These are phyloP conservation scores for Petrolisthes cinctipes DNA, from an alignment of 2,888 invertebrate genomes.

Conservation along the genomic window DNA sequence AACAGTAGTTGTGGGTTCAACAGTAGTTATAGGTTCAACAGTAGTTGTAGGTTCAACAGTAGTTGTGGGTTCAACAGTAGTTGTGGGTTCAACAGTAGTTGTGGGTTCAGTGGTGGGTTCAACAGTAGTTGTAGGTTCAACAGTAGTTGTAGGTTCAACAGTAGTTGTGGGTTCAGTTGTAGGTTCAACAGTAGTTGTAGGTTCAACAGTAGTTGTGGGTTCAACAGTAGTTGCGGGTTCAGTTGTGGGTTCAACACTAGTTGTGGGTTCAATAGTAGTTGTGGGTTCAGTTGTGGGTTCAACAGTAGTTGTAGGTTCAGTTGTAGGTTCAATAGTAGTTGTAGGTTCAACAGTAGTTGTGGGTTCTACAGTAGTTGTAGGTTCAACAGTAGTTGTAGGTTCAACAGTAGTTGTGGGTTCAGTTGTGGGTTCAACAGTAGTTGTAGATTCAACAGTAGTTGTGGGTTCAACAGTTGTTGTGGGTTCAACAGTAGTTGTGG, in stretches of 20 bases:
- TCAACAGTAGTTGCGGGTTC: constrained; percentile 12
- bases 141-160: constrained; percentile 8
- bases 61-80: constrained; percentile 19
- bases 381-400: constrained; percentile 17
- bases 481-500: constrained; percentile 1
- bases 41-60: constrained; percentile 12
- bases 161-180: constrained; percentile 14
- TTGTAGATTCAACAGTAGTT: constrained; percentile 14
- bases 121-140: constrained; percentile 15
- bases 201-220: constrained; percentile 19
- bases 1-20: neutral
- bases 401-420: constrained; percentile 13
- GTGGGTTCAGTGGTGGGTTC: constrained; percentile 11
- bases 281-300: constrained; percentile 26
- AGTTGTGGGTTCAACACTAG: neutral
- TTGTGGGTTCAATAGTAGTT: neutral
- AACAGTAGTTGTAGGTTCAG: constrained; percentile 8
- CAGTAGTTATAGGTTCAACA: constrained; percentile 15
- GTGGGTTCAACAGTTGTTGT: constrained; percentile 2
- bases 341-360: constrained; percentile 25
- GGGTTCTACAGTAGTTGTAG: constrained; percentile 12
- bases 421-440: neutral
- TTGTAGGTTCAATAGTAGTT: constrained; percentile 15
- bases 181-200: no score
- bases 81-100: neutral